A percentile compares a stretch with the other conserved stretches of the same genome.
These are phyloP conservation scores for Cathartes aura DNA, from an alignment of 2,113 vertebrate genomes.

Conservation along the genomic window DNA sequence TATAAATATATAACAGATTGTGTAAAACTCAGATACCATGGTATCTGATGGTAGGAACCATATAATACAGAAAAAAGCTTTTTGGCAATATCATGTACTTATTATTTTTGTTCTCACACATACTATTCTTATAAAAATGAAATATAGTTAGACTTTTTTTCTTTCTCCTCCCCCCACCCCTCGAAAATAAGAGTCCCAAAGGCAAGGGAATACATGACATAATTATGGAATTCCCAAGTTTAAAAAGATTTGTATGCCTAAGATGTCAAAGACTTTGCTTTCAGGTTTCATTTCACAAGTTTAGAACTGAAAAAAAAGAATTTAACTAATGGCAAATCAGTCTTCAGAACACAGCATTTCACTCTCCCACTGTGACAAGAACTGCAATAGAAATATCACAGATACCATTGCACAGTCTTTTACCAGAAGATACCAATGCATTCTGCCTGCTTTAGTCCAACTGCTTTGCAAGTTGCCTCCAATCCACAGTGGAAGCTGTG, in stretches of 20 bases:
- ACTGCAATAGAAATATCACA: not conserved
- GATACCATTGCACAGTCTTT: not conserved
- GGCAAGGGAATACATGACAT: not conserved
- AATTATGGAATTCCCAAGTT: not conserved
- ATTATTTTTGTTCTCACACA: not conserved
- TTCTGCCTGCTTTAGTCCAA: not conserved
- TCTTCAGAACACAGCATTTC: not conserved
- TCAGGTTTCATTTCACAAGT: not conserved
- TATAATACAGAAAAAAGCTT: not conserved
- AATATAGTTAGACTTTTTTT: not conserved
- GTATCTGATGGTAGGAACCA: not conserved
- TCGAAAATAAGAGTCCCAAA: not conserved
- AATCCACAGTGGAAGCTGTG: not conserved
- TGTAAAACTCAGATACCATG: not conserved
- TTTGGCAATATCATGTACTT: not conserved
- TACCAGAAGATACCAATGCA: not conserved
- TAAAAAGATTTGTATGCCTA: not conserved
- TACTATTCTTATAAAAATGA: not conserved
- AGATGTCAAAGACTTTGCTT: not conserved
- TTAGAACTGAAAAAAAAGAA: not conserved
- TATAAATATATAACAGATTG: not conserved
- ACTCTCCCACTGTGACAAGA: not conserved
- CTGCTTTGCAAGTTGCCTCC: not conserved
- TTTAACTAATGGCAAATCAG: not conserved
- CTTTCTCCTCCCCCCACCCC: rapidly evolving